Percentiles rank a stretch among this genome's conserved stretches.
These are phyloP conservation scores for Ormyrus thymus DNA, from an alignment of 2,888 invertebrate genomes.

Conservation along the genomic window DNA sequence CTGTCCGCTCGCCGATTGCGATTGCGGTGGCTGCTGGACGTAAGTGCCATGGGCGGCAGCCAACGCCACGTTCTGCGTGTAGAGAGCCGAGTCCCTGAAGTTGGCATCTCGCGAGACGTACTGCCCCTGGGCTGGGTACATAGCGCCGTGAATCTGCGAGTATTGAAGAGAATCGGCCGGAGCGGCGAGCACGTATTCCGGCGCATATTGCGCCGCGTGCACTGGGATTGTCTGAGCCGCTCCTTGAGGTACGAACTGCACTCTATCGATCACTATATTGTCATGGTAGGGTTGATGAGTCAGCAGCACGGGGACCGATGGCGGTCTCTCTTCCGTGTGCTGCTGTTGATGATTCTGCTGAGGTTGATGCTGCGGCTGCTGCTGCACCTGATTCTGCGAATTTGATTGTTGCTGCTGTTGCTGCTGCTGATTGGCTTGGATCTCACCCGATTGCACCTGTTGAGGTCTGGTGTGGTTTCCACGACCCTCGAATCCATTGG, in stretches of 20 bases:
- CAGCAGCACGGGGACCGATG: slow-evolving; percentile 64
- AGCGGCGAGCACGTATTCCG: slow-evolving; percentile 64
- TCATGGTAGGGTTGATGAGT: slow-evolving; percentile 66
- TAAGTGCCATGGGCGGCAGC: slow-evolving; percentile 67
- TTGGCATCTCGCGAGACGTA: slow-evolving; percentile 70
- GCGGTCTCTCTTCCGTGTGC: slow-evolving; percentile 65
- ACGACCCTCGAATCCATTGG: slow-evolving; percentile 50
- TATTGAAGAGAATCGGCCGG: slow-evolving; percentile 65
- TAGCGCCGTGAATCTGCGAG: slow-evolving; percentile 68
- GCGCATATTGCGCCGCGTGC: slow-evolving; percentile 66
- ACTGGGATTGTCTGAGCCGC: slow-evolving; percentile 70
- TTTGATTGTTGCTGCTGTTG: slow-evolving; percentile 41
- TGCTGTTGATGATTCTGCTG: slow-evolving; percentile 10
- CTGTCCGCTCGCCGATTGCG: slow-evolving; percentile 69
- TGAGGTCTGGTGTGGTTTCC: slow-evolving; percentile 18
- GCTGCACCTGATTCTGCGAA: slow-evolving; percentile 31
- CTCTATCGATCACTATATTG: slow-evolving; percentile 62
- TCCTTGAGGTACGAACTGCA: slow-evolving; percentile 68
- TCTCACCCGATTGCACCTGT: slow-evolving; percentile 58
- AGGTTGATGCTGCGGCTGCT: neutral
- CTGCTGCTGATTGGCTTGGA: slow-evolving; percentile 18
- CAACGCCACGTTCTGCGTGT: slow-evolving; percentile 62
- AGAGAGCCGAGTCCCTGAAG: slow-evolving; percentile 66
- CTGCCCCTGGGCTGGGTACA: slow-evolving; percentile 67
- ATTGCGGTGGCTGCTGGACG: slow-evolving; percentile 67